Evolutionary conservation across 1,140 invertebrate genomes (phyloP).

Genomic region (Coelopa frigida): DNA sequence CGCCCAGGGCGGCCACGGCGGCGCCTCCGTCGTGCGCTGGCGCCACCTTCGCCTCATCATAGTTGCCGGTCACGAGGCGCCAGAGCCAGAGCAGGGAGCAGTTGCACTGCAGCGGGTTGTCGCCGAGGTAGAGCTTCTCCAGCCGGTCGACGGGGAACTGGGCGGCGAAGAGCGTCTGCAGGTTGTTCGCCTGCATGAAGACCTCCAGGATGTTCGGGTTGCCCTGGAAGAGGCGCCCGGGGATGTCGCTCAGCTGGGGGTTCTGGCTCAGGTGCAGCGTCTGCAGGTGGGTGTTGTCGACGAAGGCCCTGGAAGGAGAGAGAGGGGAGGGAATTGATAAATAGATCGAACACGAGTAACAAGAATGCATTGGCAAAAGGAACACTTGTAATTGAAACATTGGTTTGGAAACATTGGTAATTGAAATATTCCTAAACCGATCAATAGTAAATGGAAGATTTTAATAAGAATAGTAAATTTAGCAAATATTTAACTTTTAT

Average conservation of each 20-base stretch:
- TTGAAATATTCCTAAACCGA: no score
- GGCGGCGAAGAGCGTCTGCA: slow-evolving; percentile 65
- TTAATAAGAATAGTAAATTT: no score
- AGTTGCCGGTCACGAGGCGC: slow-evolving; percentile 52
- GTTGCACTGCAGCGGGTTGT: slow-evolving; percentile 80
- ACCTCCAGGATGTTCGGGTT: slow-evolving; percentile 66
- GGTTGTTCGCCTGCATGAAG: slow-evolving; percentile 62
- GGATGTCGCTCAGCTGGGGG: slow-evolving; percentile 59
- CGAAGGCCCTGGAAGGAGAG: slow-evolving; percentile 55
- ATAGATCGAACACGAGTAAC: slow-evolving; percentile 6
- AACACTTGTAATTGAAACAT: no score
- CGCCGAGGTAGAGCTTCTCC: slow-evolving; percentile 60
- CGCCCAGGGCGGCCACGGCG: slow-evolving; percentile 32
- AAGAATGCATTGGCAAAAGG: not conserved
- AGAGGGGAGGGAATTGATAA: not conserved
- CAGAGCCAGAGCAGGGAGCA: slow-evolving; percentile 81
- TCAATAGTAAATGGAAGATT: no score
- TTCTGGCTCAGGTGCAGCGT: slow-evolving; percentile 70
- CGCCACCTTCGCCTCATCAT: slow-evolving; percentile 21
- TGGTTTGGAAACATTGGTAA: no score
- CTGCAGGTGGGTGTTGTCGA: slow-evolving; percentile 76
- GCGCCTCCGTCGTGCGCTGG: slow-evolving; percentile 18
- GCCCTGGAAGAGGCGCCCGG: slow-evolving; percentile 64
- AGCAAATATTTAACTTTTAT: no score
- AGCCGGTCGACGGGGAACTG: slow-evolving; percentile 72